A percentile compares a stretch with the other conserved stretches of the same genome.
Conservation (phyloP, 1,140 invertebrate genomes). For the Danaus plexippus region DNA sequence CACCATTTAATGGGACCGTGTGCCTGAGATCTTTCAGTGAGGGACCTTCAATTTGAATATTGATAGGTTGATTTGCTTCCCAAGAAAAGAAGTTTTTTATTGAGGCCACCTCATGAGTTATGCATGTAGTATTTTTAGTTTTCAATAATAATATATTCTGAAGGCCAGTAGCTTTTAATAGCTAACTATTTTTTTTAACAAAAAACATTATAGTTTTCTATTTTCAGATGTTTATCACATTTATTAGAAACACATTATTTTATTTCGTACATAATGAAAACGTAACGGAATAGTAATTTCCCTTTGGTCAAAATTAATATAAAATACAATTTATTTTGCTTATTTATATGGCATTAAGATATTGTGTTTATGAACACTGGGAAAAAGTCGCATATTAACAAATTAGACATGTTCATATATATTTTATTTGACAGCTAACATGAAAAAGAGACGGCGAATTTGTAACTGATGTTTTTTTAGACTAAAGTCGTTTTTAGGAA, state of each 20-base stretch:
- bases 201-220: too few species aligned
- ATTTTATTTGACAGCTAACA: too few species aligned
- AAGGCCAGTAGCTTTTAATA: too few species aligned
- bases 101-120: slow-evolving; percentile 21
- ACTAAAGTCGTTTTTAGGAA: too few species aligned
- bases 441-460: too few species aligned
- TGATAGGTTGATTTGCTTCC: slow-evolving; percentile 41
- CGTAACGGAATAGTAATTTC: slow-evolving; percentile 1
- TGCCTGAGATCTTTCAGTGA: slow-evolving; percentile 52
- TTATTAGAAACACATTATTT: too few species aligned
- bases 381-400: too few species aligned
- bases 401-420: too few species aligned
- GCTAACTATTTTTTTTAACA: too few species aligned
- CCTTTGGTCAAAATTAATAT: not conserved
- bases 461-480: too few species aligned
- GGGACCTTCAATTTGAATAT: slow-evolving; percentile 63
- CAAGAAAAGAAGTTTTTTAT: slow-evolving; percentile 26
- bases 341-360: too few species aligned
- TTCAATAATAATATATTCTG: slow-evolving; percentile 2
- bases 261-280: slow-evolving; percentile 1
- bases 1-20: slow-evolving; percentile 56
- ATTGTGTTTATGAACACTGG: too few species aligned
- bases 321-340: not conserved
- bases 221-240: not conserved
- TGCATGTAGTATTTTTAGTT: slow-evolving; percentile 14